phyloP scores from a whole-genome alignment of 2,113 vertebrate genomes.

The Hipposideros armiger region DNA sequence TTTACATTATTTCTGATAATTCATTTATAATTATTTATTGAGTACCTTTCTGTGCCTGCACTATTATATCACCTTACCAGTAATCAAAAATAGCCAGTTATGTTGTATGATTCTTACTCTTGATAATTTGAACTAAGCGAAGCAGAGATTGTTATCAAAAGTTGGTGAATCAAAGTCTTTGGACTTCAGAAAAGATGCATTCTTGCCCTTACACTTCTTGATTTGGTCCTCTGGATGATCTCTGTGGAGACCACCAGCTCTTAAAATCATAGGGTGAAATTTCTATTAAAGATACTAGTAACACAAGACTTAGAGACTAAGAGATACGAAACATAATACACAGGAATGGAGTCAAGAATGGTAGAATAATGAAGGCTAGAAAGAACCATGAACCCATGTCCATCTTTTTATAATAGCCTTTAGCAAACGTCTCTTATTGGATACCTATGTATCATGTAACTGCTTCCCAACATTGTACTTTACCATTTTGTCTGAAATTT shows the following conservation, averaged over 20 bases:
- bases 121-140: not conserved
- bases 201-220: not conserved
- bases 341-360: not conserved
- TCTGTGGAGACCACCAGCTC: not conserved
- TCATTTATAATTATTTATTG: not conserved
- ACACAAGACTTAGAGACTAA: not conserved
- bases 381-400: not conserved
- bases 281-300: not conserved
- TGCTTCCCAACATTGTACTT: not conserved
- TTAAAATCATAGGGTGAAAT: not conserved
- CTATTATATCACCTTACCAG: not conserved
- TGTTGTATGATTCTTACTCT: not conserved
- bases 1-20: slow-evolving; percentile 22
- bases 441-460: not conserved
- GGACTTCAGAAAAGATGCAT: not conserved
- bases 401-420: not conserved
- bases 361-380: not conserved
- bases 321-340: not conserved
- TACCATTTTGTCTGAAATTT: not conserved
- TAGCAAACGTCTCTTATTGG: not conserved
- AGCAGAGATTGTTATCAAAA: not conserved
- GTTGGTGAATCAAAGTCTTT: not conserved
- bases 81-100: not conserved
- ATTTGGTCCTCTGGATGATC: not conserved
- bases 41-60: not conserved